These are phyloP conservation scores for Nansenia antarctica DNA, from an alignment of 2,113 vertebrate species.

Conservation along the genomic window DNA sequence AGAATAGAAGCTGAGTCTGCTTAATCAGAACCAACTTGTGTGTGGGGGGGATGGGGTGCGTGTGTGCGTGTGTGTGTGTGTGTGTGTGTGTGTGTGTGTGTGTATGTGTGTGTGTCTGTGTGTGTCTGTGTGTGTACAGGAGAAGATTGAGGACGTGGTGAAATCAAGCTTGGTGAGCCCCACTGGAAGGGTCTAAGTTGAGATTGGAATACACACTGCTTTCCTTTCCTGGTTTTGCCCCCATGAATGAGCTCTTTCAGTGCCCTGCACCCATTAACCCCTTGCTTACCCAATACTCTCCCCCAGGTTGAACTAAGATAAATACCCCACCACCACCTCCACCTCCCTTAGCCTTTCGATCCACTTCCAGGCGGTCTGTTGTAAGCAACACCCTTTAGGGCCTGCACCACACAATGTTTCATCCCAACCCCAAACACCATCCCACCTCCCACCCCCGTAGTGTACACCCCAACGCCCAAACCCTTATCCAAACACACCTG, in stretches of 20 bases:
- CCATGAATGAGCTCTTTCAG: slow-evolving; percentile 72
- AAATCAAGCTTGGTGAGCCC: slow-evolving; percentile 50
- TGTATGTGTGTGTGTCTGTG: background rate
- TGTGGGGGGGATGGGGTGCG: no score
- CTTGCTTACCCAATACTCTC: slow-evolving; percentile 47
- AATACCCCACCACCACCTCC: slow-evolving; percentile 26
- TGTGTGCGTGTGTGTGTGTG: background rate
- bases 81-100: background rate
- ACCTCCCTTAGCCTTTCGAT: slow-evolving; percentile 24
- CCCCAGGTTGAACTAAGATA: slow-evolving; percentile 36
- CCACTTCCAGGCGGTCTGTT: slow-evolving; percentile 10
- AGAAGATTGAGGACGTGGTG: slow-evolving; percentile 22
- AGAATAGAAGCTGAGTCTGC: slow-evolving; percentile 44
- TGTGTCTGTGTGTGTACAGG: background rate
- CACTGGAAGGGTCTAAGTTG: slow-evolving; percentile 38
- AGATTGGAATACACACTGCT: slow-evolving; percentile 53
- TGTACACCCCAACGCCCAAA: background rate
- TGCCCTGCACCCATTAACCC: slow-evolving; percentile 37
- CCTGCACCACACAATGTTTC: slow-evolving; percentile 12
- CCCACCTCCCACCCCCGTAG: background rate
- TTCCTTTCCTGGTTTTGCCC: slow-evolving; percentile 51
- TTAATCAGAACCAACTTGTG: background rate
- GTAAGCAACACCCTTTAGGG: slow-evolving; percentile 13
- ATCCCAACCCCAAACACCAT: background rate
- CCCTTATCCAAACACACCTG: slow-evolving; percentile 47